A percentile compares a stretch with the other conserved stretches of the same genome.
Evolutionary conservation across 2,888 invertebrate genomes (phyloP).

Genomic region (Drosophila eohydei): DNA sequence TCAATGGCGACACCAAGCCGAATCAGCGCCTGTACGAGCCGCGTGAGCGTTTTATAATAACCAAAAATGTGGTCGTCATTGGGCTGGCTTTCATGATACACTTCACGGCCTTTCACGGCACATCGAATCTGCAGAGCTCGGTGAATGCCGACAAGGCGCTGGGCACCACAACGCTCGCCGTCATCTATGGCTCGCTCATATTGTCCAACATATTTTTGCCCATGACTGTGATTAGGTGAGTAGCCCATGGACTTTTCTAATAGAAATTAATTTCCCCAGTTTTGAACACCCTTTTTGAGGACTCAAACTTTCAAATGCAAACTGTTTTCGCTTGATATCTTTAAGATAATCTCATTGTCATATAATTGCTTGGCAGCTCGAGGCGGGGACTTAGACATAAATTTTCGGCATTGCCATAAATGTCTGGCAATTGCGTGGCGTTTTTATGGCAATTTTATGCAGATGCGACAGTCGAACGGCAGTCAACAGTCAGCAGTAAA

Average conservation of each 20-base stretch:
- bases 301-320: not conserved
- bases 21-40: constrained; percentile 85
- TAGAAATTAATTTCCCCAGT: not conserved
- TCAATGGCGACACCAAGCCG: constrained; percentile 38
- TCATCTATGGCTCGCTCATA: constrained; percentile 94
- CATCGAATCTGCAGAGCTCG: constrained; percentile 93
- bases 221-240: constrained; percentile 92
- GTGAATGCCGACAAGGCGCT: constrained; percentile 93
- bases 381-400: constrained; percentile 24
- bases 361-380: constrained; percentile 38
- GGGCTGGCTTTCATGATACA: constrained; percentile 96
- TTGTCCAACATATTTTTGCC: constrained; percentile 96
- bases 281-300: not conserved
- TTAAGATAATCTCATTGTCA: constrained; percentile 35
- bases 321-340: not conserved
- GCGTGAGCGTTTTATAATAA: constrained; percentile 90
- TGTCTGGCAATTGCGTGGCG: constrained; percentile 68
- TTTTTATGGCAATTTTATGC: constrained; percentile 77
- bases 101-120: constrained; percentile 96
- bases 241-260: constrained; percentile 21
- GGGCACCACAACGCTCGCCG: constrained; percentile 93
- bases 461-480: constrained; percentile 64
- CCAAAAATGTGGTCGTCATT: constrained; percentile 93
- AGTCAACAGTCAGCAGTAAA: constrained; percentile 43
- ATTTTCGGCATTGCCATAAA: constrained; percentile 59